These are phyloP conservation scores for Ptychobarbus kaznakovi DNA, from an alignment of 2,797 vertebrate genomes.

Conservation along the genomic window DNA sequence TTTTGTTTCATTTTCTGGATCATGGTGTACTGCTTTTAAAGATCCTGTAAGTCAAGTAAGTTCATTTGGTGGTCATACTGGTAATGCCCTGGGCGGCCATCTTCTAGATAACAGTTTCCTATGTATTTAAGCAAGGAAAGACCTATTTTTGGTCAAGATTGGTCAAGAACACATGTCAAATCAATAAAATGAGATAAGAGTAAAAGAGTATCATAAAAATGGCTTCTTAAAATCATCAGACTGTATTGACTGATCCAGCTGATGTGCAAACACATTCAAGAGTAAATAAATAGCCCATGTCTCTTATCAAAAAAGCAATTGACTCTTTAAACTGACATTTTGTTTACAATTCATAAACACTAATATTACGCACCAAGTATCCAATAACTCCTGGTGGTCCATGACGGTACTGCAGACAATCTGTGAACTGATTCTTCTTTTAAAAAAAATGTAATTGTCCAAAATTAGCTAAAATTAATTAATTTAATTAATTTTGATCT, in stretches of 20 bases:
- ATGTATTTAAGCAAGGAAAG: background rate
- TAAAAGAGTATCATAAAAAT: background rate
- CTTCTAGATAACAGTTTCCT: background rate
- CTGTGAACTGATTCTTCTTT: background rate
- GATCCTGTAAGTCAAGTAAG: background rate
- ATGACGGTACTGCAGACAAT: background rate
- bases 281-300: background rate
- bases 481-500: background rate
- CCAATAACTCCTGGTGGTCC: background rate
- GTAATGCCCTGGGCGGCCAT: background rate
- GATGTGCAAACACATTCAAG: background rate
- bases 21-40: conserved; percentile 24
- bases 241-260: background rate
- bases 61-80: background rate
- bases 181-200: too few relatives aligned
- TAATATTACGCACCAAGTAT: background rate
- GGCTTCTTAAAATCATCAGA: background rate
- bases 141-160: background rate
- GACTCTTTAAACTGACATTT: background rate
- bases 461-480: background rate
- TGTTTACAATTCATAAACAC: background rate
- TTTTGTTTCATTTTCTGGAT: conserved; percentile 22
- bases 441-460: background rate
- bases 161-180: background rate
- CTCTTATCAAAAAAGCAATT: background rate